Base-by-base conservation (phyloP, 2,113 vertebrate genomes). In the Fulica atra region DNA sequence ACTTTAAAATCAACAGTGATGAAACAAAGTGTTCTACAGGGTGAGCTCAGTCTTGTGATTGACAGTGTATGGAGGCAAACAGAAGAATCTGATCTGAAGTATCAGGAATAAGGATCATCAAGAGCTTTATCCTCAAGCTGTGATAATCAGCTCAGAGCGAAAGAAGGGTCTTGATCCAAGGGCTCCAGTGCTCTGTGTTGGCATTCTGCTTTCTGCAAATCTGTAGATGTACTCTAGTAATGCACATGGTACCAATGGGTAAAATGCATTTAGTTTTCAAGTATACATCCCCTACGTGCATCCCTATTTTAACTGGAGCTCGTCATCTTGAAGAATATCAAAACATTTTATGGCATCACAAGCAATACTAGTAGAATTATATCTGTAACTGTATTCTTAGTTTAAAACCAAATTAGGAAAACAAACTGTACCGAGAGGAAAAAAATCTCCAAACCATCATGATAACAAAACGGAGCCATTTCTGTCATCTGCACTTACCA, bases 211-310 rank as follows among this genome's bases (percentile, higher is more conserved):
- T 84, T 63, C 3, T 7, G 12, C 28, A 73, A 20, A 36, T 68
- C 10, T 51, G 0, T 29, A 48, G 33, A 3, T 38, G 35, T 28
- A 28, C n/a, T 86, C 28, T 86, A 11, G 12, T 36, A 38, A 8
- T 12, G 10, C 1, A 0, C 29, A 29, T 13, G 9, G 10, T 38
- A 13, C 36, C 38, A 26, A 12, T 2, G 2, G 28, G 8, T 40
- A 40, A 59, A 57, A 12, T 3, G 1, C 13, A 6, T 59, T 73
- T 73, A 0, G 0, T 74, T 90, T 21, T 59, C 31, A 50, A 59
- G 3, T 44, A 7, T 51, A 44, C 81, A 20, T 86, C 84, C 14
- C 6, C 2, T 23, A 13, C 0, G 0, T 7, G 2, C 4, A 12
- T 59, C 57, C 4, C 0, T 79, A 7, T 71, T 59, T 84, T 66